Percentiles rank a stretch among this genome's conserved stretches.
phyloP scores from a whole-genome alignment of 2,113 vertebrate species.

The Seriola dumerili region DNA sequence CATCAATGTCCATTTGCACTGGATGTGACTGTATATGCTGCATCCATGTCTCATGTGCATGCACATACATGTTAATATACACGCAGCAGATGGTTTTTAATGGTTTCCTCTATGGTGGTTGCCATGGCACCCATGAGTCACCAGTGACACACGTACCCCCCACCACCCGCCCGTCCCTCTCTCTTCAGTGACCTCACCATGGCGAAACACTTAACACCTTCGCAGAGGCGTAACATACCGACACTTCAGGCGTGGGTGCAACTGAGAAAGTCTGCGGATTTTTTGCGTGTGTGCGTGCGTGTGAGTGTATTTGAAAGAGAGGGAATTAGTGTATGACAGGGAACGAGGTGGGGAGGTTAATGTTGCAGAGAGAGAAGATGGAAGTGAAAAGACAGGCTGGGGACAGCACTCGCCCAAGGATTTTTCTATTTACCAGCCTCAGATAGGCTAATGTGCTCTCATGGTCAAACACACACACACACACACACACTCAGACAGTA shows the following conservation, averaged over 20 bases:
- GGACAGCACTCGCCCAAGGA: slow-evolving; percentile 11
- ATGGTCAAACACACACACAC: neutral
- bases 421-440: slow-evolving; percentile 37
- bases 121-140: slow-evolving; percentile 78
- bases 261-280: slow-evolving; percentile 40
- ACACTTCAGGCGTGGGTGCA: slow-evolving; percentile 51
- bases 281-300: slow-evolving; percentile 12
- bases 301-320: neutral
- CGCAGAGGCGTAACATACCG: slow-evolving; percentile 31
- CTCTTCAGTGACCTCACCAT: slow-evolving; percentile 58
- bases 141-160: slow-evolving; percentile 25
- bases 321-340: slow-evolving; percentile 29
- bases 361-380: slow-evolving; percentile 41
- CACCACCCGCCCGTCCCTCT: neutral
- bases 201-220: slow-evolving; percentile 67
- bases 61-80: slow-evolving; percentile 10
- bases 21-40: neutral
- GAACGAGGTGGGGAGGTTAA: slow-evolving; percentile 36
- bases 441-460: slow-evolving; percentile 5
- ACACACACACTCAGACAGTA: neutral
- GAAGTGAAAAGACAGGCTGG: slow-evolving; percentile 13
- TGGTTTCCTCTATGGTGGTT: slow-evolving; percentile 62
- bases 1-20: neutral
- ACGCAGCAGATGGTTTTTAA: slow-evolving; percentile 66
- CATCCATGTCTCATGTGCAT: neutral